Base-by-base conservation (phyloP, 2,888 invertebrate species). In the Prosopocoilus inquinatus region DNA sequence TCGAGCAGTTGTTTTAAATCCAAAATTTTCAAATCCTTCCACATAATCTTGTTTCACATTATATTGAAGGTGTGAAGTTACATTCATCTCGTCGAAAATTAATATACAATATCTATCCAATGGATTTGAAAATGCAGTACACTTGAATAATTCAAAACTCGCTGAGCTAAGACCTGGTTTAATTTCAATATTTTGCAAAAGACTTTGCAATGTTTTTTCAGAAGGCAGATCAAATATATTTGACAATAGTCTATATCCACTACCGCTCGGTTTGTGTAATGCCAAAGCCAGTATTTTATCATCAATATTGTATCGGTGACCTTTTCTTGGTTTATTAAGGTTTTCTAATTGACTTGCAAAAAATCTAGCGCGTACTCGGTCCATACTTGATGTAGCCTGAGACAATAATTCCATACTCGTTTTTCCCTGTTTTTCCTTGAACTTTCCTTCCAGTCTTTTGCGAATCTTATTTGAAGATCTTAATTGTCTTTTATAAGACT, bases 1-100 rank as follows among this genome's bases (percentile, higher is more conserved):
- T 54, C 53, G 20, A 13, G 39, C 53, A 13, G 50, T 41, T 9
- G 16, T 35, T 28, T 47, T 55, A 39, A 39, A 47, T 1, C 63
- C 63, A 47, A 55, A 57, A 53, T 63, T 53, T 60, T 63, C 61
- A 57, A 63, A 63, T 1, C 63, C 61, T 44, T 53, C 46, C 2
- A 61, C 49, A 47, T 39, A 41, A 43, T 60, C 58, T 12, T 55
- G 34, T 34, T 28, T 52, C 1, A 12, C 8, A 46, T 52, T 46
- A 32, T n/a, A 15, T 32, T 43, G 44, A 3, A 35, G 35, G 28
- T 39, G 50, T 20, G 33, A 4, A 35, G 36, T 12, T 9, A 52
- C 46, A 3, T 36, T 47, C 50, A 61, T 56, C 47, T 63, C 59
- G 34, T 63, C 60, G 47, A 60, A 63, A 7, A 61, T n/a, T 11